A percentile compares a stretch with the other conserved stretches of the same genome.
These are phyloP conservation scores for Hemibagrus wyckioides DNA, from an alignment of 2,113 vertebrate genomes.

Conservation along the genomic window DNA sequence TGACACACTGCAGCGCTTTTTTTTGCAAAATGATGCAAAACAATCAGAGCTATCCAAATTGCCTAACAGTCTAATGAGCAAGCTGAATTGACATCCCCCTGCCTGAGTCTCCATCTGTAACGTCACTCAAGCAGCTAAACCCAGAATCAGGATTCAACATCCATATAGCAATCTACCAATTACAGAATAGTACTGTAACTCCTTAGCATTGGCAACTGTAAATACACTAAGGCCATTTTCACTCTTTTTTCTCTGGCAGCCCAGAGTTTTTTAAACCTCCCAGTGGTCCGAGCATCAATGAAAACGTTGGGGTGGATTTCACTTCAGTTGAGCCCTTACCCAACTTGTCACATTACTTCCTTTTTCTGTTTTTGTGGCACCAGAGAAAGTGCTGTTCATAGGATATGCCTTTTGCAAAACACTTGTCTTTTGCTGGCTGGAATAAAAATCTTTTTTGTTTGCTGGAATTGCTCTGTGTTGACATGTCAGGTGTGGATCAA, in stretches of 20 bases:
- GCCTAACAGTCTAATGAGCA: not conserved
- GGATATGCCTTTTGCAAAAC: not conserved
- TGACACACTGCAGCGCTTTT: not conserved
- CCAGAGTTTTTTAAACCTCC: not conserved
- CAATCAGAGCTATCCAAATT: not conserved
- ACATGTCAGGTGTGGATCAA: not conserved
- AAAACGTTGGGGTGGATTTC: not conserved
- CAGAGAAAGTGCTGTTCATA: not conserved
- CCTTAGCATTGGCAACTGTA: not conserved
- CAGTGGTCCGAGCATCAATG: not conserved
- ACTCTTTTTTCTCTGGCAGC: not conserved
- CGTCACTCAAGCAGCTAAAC: not conserved
- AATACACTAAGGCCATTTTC: not conserved
- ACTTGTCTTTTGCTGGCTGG: not conserved
- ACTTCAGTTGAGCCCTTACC: not conserved
- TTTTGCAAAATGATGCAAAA: constrained; percentile 14
- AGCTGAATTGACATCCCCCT: not conserved
- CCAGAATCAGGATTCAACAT: not conserved
- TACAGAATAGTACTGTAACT: not conserved
- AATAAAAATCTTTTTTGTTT: not conserved
- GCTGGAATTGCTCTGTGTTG: not conserved
- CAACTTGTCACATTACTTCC: not conserved
- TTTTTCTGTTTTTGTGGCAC: not conserved
- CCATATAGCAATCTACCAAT: not conserved
- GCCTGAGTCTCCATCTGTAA: not conserved